Base-by-base conservation (phyloP, 2,113 vertebrate species). In the Notechis scutatus region DNA sequence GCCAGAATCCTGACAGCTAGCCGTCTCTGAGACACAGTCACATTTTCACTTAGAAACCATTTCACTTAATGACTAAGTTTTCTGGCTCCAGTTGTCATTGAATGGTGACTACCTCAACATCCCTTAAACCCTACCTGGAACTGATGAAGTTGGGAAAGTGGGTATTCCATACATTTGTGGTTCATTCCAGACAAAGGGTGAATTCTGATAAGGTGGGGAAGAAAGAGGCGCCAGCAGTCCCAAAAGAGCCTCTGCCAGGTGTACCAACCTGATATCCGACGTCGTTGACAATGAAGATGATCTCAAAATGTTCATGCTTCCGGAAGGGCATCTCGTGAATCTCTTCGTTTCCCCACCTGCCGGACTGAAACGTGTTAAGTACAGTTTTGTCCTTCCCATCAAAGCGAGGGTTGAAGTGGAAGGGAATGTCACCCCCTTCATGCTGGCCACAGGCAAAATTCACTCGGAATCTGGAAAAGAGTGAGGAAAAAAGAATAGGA, bases 361-460 rank as follows among this genome's bases (percentile, higher is more conserved):
- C 97, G 0, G 94, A 74, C 91, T 97, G 96, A 56, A 93, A 92
- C 0, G 95, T 81, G 96, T 99, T 99, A 93, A 98, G 98, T 10
- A 99, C 97, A 85, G 98, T 98, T 61, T 98, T 98, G 97, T 99
- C 98, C 97, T 97, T 93, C 91, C 98, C 97, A 0, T 98, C 98
- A 11, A 98, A 98, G 0, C 98, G 98, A 4, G 98, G 98, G 92
- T 98, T 99, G 95, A 98, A 97, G 96, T 98, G 98, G 8, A 98
- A 96, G 89, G 98, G 98, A 0, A 99, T 88, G 92, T 99, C 98
- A 0, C 95, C 90, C 47, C 95, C 97, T 0, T 97, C 95, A 0
- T 89, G 93, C 24, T 95, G 94, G 0, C 97, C 98, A 23, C 97
- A 97, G 8, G 91, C 39, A 52, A 99, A 98, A 96, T 98, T 98